phyloP scores from a whole-genome alignment of 2,888 invertebrate species.

The Lordiphosa fenestrarum region DNA sequence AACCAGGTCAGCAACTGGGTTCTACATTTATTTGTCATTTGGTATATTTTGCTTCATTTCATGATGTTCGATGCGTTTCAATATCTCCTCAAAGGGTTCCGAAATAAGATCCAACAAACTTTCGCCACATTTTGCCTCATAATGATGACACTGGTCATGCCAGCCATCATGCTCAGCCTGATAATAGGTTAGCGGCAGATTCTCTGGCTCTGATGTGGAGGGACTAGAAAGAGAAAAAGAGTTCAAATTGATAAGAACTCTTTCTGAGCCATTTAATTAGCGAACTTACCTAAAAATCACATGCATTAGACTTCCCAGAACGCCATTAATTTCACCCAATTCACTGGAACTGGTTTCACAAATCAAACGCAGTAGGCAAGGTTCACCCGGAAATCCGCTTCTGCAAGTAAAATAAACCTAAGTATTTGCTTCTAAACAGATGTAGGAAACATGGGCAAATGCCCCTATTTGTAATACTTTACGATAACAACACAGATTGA shows the following conservation, averaged over 20 bases:
- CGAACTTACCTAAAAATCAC: conserved; percentile 85
- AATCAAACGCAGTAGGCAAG: conserved; percentile 85
- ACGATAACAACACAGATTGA: no score
- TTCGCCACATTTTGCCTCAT: conserved; percentile 56
- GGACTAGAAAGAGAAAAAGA: conserved; percentile 52
- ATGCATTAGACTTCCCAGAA: conserved; percentile 85
- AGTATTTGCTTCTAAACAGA: no score
- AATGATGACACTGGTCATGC: conserved; percentile 63
- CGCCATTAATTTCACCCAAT: conserved; percentile 82
- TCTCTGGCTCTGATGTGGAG: conserved; percentile 72
- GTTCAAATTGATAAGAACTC: conserved; percentile 32
- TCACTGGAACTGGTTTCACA: conserved; percentile 83
- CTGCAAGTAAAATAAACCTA: conserved; percentile 37
- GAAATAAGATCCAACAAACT: conserved; percentile 75
- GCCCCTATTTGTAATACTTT: no score
- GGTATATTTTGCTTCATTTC: conserved; percentile 24
- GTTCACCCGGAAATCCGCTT: conserved; percentile 82
- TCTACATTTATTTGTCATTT: conserved; percentile 6
- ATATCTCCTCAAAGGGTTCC: conserved; percentile 66
- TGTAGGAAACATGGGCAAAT: no score
- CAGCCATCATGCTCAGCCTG: conserved; percentile 76
- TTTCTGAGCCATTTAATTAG: no score
- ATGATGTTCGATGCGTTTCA: conserved; percentile 46
- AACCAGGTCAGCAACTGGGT: conserved; percentile 26
- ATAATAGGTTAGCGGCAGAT: conserved; percentile 69